Conservation (phyloP, 2,113 vertebrate species). For the Mustela lutreola region DNA sequence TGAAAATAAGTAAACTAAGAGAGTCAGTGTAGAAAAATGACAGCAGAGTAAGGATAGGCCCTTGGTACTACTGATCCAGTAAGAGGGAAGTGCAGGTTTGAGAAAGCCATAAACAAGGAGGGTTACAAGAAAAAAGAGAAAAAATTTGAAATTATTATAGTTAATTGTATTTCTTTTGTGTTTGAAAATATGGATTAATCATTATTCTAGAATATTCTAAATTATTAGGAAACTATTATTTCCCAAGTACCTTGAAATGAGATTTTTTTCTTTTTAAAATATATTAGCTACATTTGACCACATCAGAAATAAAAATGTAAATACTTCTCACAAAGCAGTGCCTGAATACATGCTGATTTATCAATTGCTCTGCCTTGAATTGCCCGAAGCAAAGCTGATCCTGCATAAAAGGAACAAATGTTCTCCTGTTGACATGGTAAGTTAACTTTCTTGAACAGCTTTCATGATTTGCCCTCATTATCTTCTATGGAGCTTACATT, state of each 20-base stretch:
- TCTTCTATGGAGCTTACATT: not conserved
- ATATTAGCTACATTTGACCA: slow-evolving; percentile 24
- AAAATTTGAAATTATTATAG: not conserved
- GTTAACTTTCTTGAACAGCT: not conserved
- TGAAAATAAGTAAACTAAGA: not conserved
- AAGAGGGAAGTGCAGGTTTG: not conserved
- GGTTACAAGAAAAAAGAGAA: not conserved
- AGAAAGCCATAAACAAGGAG: not conserved
- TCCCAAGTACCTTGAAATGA: not conserved
- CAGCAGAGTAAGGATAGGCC: not conserved
- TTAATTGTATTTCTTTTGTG: not conserved
- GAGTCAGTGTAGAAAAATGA: not conserved
- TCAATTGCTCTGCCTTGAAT: slow-evolving; percentile 62
- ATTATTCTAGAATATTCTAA: not conserved
- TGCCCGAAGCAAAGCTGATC: slow-evolving; percentile 67
- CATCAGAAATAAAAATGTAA: slow-evolving; percentile 67
- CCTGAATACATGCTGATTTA: slow-evolving; percentile 70
- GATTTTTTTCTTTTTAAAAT: slow-evolving; percentile 9
- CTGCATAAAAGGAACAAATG: not conserved
- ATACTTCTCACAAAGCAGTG: slow-evolving; percentile 62
- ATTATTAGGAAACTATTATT: slow-evolving; percentile 3
- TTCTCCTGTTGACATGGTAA: not conserved
- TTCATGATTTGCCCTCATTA: not conserved
- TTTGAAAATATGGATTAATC: slow-evolving; percentile 22
- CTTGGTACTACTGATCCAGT: not conserved